These are phyloP conservation scores for Pongo abelii DNA, from an alignment of 2,113 vertebrate species.

Conservation along the genomic window DNA sequence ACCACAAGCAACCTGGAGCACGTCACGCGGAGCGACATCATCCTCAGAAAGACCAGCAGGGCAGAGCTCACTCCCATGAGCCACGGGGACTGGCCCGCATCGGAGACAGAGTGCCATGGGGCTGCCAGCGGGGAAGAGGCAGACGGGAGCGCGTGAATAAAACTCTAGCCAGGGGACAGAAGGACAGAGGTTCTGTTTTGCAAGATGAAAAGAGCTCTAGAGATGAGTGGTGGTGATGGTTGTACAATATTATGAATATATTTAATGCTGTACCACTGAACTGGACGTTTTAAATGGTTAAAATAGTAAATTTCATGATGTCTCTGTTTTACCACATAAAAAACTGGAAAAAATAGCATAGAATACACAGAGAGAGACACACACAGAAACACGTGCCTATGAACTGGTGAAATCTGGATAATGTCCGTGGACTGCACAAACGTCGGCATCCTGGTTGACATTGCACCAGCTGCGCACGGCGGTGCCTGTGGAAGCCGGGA, in stretches of 20 bases:
- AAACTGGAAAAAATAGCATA: neutral
- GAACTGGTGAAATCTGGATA: neutral
- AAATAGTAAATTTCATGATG: neutral
- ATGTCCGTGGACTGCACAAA: accelerated
- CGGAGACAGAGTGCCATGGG: no score
- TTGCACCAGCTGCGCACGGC: accelerated
- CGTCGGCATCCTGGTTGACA: accelerated
- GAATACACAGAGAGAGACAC: neutral
- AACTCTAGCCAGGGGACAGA: no score
- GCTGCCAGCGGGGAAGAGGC: neutral
- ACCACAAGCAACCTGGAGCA: neutral
- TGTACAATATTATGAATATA: accelerated
- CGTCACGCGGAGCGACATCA: neutral
- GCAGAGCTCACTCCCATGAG: neutral
- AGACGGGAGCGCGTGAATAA: no score
- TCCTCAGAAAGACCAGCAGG: neutral
- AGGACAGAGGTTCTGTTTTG: no score
- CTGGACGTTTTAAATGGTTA: neutral
- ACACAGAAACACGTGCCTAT: neutral
- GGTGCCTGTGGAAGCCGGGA: accelerated
- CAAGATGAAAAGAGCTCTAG: no score
- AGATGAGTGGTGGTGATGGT: accelerated
- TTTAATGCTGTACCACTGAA: no score
- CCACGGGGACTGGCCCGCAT: no score
- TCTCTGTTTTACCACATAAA: neutral